Evolutionary conservation across 2,797 vertebrate genomes (phyloP), one percentile per base, ranked within the genome.

Genomic region (Labroides dimidiatus): DNA sequence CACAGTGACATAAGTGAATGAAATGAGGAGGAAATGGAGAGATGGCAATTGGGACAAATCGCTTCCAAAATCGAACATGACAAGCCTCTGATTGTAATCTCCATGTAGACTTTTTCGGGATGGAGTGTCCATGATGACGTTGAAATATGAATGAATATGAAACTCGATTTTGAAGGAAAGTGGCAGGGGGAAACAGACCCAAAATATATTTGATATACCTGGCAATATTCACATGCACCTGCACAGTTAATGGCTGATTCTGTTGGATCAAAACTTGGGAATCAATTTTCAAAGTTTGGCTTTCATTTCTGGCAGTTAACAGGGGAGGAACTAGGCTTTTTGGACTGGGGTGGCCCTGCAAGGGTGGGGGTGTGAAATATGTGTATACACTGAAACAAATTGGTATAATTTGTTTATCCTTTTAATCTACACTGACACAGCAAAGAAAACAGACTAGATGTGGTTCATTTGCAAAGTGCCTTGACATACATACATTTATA

Each of bases 21-120:
- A 88, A 93, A 93, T 88, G 81, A 90, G 81, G 58, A 85, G 80
- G 77, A 92, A 91, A 90, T 88, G 81, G 86, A 86, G 86, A 81
- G 80, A 79, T 80, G 69, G 80, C 85, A 80, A 94, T 91, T 89
- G 89, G 91, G 89, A 93, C 86, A 90, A 93, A 94, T 94, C 58
- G 70, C 79, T 61, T 79, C 20, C 23, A 37, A 91, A 92, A 93
- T 91, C 86, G 87, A 92, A 93, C 91, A 92, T 84, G 91, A 92
- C 91, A 91, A 82, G 81, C 57, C 83, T 91, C 91, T 93, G 91
- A 93, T 92, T 94, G 88, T 93, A 91, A 92, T 93, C 87, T 93
- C 82, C 80, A 74, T 84, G 81, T 85, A 72, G 81, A 89, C 79
- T 68, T 88, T 39, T 84, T 81, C 79, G 82, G 77, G 80, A 85